Evolutionary conservation across 2,888 invertebrate species (phyloP).

Genomic region (Acanthosepion esculentum): DNA sequence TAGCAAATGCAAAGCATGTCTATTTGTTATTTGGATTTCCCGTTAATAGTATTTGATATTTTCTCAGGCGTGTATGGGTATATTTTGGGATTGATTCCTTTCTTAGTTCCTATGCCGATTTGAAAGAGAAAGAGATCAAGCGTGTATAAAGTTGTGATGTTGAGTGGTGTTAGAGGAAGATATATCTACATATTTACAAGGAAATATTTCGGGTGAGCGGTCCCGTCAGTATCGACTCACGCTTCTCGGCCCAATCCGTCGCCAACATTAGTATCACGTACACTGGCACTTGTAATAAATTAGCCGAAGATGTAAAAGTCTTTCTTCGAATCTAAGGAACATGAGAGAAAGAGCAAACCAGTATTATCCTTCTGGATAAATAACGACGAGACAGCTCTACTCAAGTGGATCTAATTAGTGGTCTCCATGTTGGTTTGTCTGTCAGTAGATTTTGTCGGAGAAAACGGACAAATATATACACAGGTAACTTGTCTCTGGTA

Average conservation of each 20-base stretch:
- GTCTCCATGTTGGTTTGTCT: not conserved
- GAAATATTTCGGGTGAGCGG: not conserved
- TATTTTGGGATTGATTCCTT: too few species aligned
- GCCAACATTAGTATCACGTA: not conserved
- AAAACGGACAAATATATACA: not conserved
- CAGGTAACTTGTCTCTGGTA: not conserved
- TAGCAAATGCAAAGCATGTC: too few species aligned
- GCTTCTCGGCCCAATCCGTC: not conserved
- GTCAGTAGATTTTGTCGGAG: not conserved
- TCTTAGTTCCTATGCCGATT: too few species aligned
- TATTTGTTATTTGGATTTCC: too few species aligned
- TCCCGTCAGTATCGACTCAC: not conserved
- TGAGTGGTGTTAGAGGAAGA: not conserved
- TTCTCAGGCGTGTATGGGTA: too few species aligned
- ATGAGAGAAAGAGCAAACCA: not conserved
- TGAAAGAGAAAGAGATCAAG: too few species aligned
- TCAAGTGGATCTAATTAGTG: conserved; percentile 18
- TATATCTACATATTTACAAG: not conserved
- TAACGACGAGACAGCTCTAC: not conserved
- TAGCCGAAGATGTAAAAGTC: not conserved
- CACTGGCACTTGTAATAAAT: not conserved
- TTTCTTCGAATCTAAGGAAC: not conserved
- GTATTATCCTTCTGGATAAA: not conserved
- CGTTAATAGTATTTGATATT: too few species aligned
- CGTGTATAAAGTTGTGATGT: too few species aligned